A percentile compares a stretch with the other conserved stretches of the same genome.
These are phyloP conservation scores for Sakesphorus luctuosus DNA, from an alignment of 2,113 vertebrate genomes.

Conservation along the genomic window DNA sequence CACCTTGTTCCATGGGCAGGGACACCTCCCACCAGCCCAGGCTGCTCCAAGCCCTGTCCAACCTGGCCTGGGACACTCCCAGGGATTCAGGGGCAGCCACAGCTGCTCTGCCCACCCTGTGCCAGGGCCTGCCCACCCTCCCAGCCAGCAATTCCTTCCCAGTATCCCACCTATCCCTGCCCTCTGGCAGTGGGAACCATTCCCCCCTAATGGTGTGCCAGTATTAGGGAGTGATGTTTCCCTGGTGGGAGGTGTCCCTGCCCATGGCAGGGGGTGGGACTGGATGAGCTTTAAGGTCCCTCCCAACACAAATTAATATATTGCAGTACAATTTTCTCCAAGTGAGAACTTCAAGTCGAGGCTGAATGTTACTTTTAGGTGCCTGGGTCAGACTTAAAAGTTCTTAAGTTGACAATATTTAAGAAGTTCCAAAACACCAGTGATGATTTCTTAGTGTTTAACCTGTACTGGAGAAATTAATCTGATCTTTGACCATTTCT, in stretches of 20 bases:
- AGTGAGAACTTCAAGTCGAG: rapidly evolving
- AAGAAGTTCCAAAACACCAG: neutral
- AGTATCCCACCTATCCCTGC: neutral
- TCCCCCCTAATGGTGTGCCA: neutral
- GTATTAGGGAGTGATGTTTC: neutral
- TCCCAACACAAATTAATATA: neutral
- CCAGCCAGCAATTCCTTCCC: neutral
- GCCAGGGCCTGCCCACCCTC: neutral
- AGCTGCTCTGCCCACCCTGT: neutral
- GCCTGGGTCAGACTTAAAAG: neutral
- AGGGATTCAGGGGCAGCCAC: too few species aligned
- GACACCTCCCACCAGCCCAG: neutral
- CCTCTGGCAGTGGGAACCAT: neutral
- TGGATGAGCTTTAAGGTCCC: neutral
- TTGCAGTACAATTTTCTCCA: neutral
- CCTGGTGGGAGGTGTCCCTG: neutral
- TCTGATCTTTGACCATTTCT: neutral
- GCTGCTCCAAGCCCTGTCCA: neutral
- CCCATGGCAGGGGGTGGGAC: neutral
- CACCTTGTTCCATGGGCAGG: neutral
- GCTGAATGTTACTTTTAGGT: neutral
- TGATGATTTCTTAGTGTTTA: too few species aligned
- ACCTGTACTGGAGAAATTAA: neutral
- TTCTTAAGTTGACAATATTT: too few species aligned
- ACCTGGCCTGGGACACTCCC: neutral